Base-by-base conservation (phyloP, 2,797 vertebrate genomes). In the Fringilla coelebs region DNA sequence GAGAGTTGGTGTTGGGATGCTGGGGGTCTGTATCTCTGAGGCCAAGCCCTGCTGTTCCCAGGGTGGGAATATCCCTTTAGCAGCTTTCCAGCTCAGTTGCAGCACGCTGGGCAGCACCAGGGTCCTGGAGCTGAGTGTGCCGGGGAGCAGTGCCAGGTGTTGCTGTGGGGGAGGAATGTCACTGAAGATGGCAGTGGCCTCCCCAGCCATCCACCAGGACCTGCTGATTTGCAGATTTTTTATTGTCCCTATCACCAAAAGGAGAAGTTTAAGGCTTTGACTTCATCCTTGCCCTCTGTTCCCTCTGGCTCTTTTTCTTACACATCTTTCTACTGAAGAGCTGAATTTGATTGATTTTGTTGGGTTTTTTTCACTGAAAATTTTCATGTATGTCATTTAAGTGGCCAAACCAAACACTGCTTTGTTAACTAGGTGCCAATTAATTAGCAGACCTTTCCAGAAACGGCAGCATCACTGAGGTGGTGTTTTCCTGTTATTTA, bases 391-490 rank as follows among this genome's bases (percentile, higher is more conserved):
- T 34, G 57, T 32, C 21, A 4, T 31, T 68, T 16, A 14, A 67
- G 31, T 28, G 54, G 57, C 49, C 62, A 90, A 93, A 63, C 9
- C 45, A 49, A 68, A 32, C 15, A 16, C 20, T 51, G 11, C 31
- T 89, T 36, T 62, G 25, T 82, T 80, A 81, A 51, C 24, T 21
- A 62, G 24, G 14, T 46, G 32, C 32, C 8, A 4, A 0, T 68
- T 96, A 36, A 81, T 72, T 94, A 66, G 29, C 70, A 78, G 36
- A 46, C 24, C 75, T 52, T 71, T 89, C 58, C 57, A 80, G 61
- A 76, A 79, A 22, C 5, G n/a, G 51, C 66, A 83, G 38, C 40
- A 41, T 57, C 54, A 6, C 22, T 22, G 52, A 83, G 52, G 25
- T 26, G 4, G 13, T 29, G 19, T 48, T 73, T 28, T 63, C 38